Evolutionary conservation across 2,797 vertebrate genomes (phyloP), one percentile per base, ranked within the genome.

Genomic region (Sciaenops ocellatus): DNA sequence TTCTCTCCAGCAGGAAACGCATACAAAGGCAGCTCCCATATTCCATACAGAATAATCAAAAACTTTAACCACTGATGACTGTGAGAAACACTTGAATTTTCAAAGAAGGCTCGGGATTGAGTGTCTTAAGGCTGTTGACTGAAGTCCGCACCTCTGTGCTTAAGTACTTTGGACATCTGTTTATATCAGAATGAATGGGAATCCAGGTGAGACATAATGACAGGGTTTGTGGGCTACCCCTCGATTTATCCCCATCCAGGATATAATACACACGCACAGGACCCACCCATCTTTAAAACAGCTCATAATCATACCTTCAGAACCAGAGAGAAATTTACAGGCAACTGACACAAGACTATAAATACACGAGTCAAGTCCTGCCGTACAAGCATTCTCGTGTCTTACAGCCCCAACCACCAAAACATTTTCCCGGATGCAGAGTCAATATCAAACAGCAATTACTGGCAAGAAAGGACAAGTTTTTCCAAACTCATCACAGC

Each of bases 391-490:
- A 69, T 92, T 83, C 82, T 90, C 89, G 86, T 94, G 93, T 93
- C 92, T 87, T 82, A 87, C 79, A 79, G 57, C 34, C 78, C 79
- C 69, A 66, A 63, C 85, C 84, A 86, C 79, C 72, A 77, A 82
- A 89, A 84, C 41, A 82, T 73, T 75, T 80, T 80, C 81, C 90
- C 92, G 90, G 93, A 94, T 90, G 86, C 78, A 67, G 62, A 89
- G 84, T 80, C 81, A 59, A 70, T 86, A 92, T 93, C 89, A 93
- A 93, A 92, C 85, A 80, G 89, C 86, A 95, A 94, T 95, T 95
- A 94, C 85, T 79, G 72, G 85, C 95, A 91, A 94, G 95, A 94
- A 78, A 82, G 79, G 76, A 93, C 95, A 94, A 26, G 93, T 91
- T 85, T 84, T 70, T 68, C 65, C 54, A 16, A 71, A 85, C 22